Percentiles rank a stretch among this genome's conserved stretches.
These are phyloP conservation scores for Hycleus phaleratus DNA, from an alignment of 1,140 invertebrate genomes.

Conservation along the genomic window DNA sequence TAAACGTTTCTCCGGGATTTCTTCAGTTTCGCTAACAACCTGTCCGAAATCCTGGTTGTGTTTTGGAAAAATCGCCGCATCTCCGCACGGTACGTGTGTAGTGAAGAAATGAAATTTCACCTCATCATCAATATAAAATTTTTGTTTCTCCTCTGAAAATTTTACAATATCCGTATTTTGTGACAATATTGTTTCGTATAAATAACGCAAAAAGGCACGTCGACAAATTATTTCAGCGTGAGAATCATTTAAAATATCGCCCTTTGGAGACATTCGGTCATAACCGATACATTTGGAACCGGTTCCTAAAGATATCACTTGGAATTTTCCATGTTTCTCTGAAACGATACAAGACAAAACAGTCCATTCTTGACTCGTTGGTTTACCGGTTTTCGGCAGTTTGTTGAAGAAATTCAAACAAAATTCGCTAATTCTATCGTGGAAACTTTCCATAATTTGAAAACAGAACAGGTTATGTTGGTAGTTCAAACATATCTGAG, in stretches of 20 bases:
- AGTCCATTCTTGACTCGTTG: conserved; percentile 67
- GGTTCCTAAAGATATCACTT: conserved; percentile 73
- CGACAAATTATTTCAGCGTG: conserved; percentile 86
- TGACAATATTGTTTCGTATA: conserved; percentile 56
- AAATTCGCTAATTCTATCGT: conserved; percentile 45
- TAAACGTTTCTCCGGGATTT: conserved; percentile 34
- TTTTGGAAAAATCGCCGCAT: conserved; percentile 82
- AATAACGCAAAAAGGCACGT: conserved; percentile 70
- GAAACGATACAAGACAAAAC: conserved; percentile 66
- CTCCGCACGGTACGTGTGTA: conserved; percentile 86
- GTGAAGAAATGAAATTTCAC: conserved; percentile 79
- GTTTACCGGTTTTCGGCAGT: conserved; percentile 76
- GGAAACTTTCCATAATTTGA: conserved; percentile 9
- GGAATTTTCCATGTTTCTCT: conserved; percentile 43
- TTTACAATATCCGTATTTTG: conserved; percentile 38
- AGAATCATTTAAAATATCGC: conserved; percentile 75
- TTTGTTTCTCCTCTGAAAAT: conserved; percentile 29
- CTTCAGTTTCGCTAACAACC: conserved; percentile 24
- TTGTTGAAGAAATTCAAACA: conserved; percentile 54
- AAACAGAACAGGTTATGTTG: not conserved
- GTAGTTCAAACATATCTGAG: too few species aligned
- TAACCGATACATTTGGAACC: conserved; percentile 86
- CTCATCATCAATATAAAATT: conserved; percentile 48
- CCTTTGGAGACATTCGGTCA: conserved; percentile 55
- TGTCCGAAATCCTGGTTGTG: conserved; percentile 31